Percentiles rank a stretch among this genome's conserved stretches.
Conservation (phyloP, 64 coral and sea anemone genomes). For the Hydrozoanthus tunicans region DNA sequence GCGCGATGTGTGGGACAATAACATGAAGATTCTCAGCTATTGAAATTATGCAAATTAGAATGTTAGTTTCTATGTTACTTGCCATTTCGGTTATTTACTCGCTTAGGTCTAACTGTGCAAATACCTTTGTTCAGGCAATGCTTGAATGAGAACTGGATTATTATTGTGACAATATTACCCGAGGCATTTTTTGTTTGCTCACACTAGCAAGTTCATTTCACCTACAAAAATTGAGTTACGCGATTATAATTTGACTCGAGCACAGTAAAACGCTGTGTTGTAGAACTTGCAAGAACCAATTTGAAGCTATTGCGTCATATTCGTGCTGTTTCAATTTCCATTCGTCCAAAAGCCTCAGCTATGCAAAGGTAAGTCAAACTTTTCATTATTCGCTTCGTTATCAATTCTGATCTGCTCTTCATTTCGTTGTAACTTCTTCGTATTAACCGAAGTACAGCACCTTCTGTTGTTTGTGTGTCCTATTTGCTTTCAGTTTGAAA, state of each 20-base stretch:
- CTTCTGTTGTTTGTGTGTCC: background rate
- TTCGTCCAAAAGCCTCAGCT: background rate
- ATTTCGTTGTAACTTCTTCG: background rate
- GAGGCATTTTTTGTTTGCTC: constrained; percentile 12
- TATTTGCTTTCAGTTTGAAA: background rate
- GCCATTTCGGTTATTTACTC: constrained; percentile 28
- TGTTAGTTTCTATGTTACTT: constrained; percentile 15
- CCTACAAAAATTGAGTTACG: background rate
- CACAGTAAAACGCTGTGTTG: background rate
- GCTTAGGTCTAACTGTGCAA: constrained; percentile 19
- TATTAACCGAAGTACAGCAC: background rate
- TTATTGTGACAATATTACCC: constrained; percentile 8
- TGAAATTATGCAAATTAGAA: constrained; percentile 54
- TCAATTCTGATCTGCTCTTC: background rate
- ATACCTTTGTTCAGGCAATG: constrained; percentile 42
- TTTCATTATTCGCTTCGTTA: background rate
- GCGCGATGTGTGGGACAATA: constrained; percentile 5
- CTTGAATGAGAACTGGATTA: constrained; percentile 38
- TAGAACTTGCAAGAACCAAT: background rate
- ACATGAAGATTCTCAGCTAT: constrained; percentile 20
- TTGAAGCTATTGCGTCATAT: background rate
- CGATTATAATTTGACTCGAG: background rate
- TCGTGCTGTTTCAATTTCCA: too few species aligned
- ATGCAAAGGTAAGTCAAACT: constrained; percentile 43
- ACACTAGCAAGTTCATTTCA: constrained; percentile 9